These are phyloP conservation scores for Pangasius djambal DNA, from an alignment of 2,797 vertebrate species.

Conservation along the genomic window DNA sequence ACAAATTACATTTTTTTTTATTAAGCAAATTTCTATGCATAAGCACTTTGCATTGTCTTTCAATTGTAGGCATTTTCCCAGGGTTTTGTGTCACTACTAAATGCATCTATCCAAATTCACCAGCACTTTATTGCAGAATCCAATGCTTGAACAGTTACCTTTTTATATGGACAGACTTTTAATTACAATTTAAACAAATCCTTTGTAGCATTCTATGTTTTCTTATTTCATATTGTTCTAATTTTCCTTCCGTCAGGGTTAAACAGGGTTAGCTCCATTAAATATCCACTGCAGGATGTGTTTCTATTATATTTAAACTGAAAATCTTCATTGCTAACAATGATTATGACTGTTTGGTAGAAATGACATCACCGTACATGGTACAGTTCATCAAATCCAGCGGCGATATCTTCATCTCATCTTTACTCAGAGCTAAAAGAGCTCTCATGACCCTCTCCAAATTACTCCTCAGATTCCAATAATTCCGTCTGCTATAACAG, in stretches of 20 bases:
- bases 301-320: neutral
- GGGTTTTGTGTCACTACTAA: neutral
- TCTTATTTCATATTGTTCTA: no score
- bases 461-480: constrained; percentile 42
- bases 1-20: neutral
- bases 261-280: neutral
- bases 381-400: neutral
- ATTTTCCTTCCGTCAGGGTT: neutral
- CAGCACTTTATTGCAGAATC: neutral
- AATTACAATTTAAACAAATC: neutral
- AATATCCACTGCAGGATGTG: neutral
- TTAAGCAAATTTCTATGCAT: neutral
- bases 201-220: neutral
- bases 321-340: neutral
- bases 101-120: neutral
- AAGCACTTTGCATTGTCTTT: neutral
- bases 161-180: neutral
- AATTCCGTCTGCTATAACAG: constrained; percentile 30
- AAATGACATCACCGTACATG: neutral
- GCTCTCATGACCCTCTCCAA: neutral
- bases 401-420: neutral
- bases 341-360: no score
- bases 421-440: neutral
- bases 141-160: neutral
- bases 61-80: neutral